These are phyloP conservation scores for Spialia ferax DNA, from an alignment of 2,888 invertebrate genomes.

Conservation along the genomic window DNA sequence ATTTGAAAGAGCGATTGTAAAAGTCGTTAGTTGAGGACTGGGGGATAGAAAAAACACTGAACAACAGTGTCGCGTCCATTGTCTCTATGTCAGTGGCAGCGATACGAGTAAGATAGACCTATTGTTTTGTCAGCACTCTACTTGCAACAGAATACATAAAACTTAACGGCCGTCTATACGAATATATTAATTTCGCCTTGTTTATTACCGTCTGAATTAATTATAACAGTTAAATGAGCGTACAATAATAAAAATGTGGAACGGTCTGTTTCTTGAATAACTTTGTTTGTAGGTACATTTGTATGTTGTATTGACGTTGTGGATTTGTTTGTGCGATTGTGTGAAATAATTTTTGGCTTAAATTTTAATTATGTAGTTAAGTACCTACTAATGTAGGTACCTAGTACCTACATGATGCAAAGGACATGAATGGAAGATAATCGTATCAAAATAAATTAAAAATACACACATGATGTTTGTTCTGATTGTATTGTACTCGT, in stretches of 20 bases:
- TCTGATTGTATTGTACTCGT: too few relatives aligned
- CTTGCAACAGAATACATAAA: conserved; percentile 58
- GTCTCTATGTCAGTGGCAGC: conserved; percentile 43
- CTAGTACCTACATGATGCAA: too few relatives aligned
- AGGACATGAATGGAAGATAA: too few relatives aligned
- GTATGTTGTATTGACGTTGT: background rate
- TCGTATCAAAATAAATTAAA: too few relatives aligned
- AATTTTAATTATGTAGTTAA: background rate
- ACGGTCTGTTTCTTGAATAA: conserved; percentile 62
- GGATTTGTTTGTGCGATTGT: background rate
- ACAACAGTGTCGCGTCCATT: conserved; percentile 46
- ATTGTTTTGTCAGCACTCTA: conserved; percentile 59
- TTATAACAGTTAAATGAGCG: conserved; percentile 79
- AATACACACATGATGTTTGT: too few relatives aligned
- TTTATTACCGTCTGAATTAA: conserved; percentile 75
- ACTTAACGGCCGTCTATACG: conserved; percentile 63
- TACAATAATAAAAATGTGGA: conserved; percentile 72
- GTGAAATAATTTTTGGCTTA: background rate
- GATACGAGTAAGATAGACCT: conserved; percentile 50
- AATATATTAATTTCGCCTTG: conserved; percentile 70
- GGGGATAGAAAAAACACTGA: conserved; percentile 22
- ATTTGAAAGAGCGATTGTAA: background rate
- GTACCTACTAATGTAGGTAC: too few relatives aligned
- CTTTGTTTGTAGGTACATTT: conserved; percentile 8
- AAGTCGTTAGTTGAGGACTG: conserved; percentile 3